Evolutionary conservation across 2,888 invertebrate genomes (phyloP), one percentile per base, ranked within the genome.

Genomic region (Camponotus fellah): DNA sequence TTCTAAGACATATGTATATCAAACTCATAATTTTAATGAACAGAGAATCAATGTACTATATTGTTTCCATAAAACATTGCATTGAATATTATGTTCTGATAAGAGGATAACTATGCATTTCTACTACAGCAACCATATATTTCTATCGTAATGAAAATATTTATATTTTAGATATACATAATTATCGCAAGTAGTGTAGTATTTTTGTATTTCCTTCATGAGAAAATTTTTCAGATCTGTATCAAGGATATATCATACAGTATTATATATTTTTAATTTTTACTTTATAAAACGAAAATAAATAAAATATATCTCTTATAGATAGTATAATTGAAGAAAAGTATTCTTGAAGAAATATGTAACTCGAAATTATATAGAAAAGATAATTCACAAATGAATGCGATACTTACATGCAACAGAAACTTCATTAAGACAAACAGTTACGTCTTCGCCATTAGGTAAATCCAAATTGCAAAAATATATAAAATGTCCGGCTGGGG

Each of bases 391-490:
- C n/a, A 40, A 49, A n/a, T 76, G 0, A 49, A 17, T 46, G 17
- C 6, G 12, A 40, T 60, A 96, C 96, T 96, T 95, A 96, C 96
- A 95, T 93, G 96, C 96, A 83, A 96, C 95, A 80, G 94, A 93
- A 81, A 96, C 96, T 26, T 95, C 94, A 91, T 96, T 96, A 66
- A 95, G 93, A 92, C 96, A 96, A 49, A 96, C 95, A 12, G 94
- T 92, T 77, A 91, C 92, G 26, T 26, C 26, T 26, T 2, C 26
- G 89, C 26, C 26, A 26, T 26, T 26, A 26, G 93, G 71, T 71
- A 92, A 85, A 83, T 91, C 93, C 86, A 95, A 91, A 90, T 95
- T 95, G 92, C 97, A 97, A 88, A 95, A 96, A 91, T 96, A 96
- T 88, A 95, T 95, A 82, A 94, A 95, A 10, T 95, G 92, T 81